Base-by-base conservation (phyloP, 2,113 vertebrate species). In the Tragelaphus imberbis region DNA sequence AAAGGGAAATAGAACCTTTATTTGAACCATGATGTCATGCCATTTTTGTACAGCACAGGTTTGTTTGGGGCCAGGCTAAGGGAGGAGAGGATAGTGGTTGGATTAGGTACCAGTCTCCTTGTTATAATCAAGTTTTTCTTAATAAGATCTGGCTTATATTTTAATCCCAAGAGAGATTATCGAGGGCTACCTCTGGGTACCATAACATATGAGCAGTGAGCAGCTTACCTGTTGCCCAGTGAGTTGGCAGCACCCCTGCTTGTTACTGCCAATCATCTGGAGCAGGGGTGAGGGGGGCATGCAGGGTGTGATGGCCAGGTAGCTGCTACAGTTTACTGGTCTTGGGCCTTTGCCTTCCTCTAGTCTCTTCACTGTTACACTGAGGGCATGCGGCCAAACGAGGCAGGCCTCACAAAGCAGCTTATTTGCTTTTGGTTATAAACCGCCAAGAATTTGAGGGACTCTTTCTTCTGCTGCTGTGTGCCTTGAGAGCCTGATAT, bases 201-300 rank as follows among this genome's bases (percentile, higher is more conserved):
- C 53, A 15, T 92, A 56, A 51, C 61, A 88, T n/a, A 84, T 55
- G 47, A 71, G 63, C 82, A 53, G 21, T 56, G 79, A 93, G 84
- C 80, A 58, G 12, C 49, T 65, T 47, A 82, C 86, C 11, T 47
- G 49, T 68, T 81, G 71, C 93, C 85, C 65, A 88, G 16, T n/a
- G 17, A 61, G 33, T 53, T 92, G 96, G 92, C 94, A 47, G 49
- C 63, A 28, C 56, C 75, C 30, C 49, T 88, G 84, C 36, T 28
- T 92, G 87, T 65, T 28, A 40, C 3, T 47, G 84, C 84, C 92
- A 94, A 65, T 65, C 90, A 59, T 96, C 93, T 90, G 96, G 90
- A 80, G 75, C 44, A 90, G 47, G 75, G 36, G 16, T 21, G 44
- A 23, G n/a, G 40, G 27, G 63, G 51, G 27, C 58, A 71, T 49